A percentile compares a stretch with the other conserved stretches of the same genome.
Evolutionary conservation across 2,113 vertebrate genomes (phyloP).

Genomic region (Microtus ochrogaster): DNA sequence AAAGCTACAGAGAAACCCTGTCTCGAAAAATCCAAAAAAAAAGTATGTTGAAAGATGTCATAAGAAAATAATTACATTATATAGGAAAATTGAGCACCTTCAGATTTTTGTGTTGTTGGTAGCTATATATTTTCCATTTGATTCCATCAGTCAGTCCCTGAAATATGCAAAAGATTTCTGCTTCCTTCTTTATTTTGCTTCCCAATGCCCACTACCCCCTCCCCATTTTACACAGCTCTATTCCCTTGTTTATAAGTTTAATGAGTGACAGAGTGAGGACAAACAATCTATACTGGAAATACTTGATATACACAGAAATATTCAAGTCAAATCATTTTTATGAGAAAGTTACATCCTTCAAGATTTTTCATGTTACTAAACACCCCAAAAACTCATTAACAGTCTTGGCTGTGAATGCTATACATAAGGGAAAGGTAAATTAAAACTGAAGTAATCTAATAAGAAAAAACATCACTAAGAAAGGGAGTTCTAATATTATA

Average conservation of each 20-base stretch:
- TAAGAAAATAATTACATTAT: neutral
- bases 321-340: neutral
- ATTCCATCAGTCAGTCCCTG: neutral
- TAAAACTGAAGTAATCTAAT: conserved; percentile 9
- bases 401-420: neutral
- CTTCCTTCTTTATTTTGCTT: neutral
- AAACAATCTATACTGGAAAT: neutral
- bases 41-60: neutral
- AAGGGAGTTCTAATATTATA: neutral
- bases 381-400: neutral
- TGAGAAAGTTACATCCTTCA: neutral
- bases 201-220: neutral
- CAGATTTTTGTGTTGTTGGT: neutral
- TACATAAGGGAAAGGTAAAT: conserved; percentile 26
- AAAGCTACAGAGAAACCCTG: no score
- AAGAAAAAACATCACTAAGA: neutral
- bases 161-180: neutral
- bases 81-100: neutral
- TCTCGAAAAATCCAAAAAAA: no score
- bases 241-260: conserved; percentile 8
- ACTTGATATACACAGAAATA: neutral
- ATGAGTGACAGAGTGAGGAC: neutral
- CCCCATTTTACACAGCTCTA: neutral
- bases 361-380: neutral
- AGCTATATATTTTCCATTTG: neutral